phyloP scores from a whole-genome alignment of 2,113 vertebrate genomes.

The Pelusios castaneus region DNA sequence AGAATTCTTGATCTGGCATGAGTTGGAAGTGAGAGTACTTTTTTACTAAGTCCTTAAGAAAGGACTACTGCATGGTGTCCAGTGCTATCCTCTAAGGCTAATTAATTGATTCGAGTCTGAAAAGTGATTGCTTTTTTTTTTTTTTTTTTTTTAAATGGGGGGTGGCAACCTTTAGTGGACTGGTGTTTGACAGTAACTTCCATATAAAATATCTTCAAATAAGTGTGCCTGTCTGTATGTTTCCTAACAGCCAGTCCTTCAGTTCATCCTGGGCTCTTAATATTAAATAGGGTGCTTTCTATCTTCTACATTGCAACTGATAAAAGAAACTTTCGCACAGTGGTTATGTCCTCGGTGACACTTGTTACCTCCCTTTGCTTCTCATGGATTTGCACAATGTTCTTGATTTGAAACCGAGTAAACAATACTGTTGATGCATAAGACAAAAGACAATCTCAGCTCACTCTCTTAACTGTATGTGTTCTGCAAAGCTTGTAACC shows the following conservation, averaged over 20 bases:
- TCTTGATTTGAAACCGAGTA: not conserved
- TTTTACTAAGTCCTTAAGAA: not conserved
- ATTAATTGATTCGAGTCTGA: not conserved
- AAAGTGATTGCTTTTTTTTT: not conserved
- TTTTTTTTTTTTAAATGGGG: not conserved
- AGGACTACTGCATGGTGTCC: not conserved
- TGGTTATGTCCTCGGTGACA: conserved; percentile 32
- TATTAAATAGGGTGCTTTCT: conserved; percentile 42
- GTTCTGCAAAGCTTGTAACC: not conserved
- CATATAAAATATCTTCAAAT: not conserved
- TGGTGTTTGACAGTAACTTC: not conserved
- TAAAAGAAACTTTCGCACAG: conserved; percentile 41
- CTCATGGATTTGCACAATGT: conserved; percentile 48
- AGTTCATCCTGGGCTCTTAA: conserved; percentile 19
- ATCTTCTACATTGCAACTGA: conserved; percentile 39
- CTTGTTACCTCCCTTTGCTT: conserved; percentile 28
- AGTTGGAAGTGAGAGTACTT: not conserved
- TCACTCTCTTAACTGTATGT: not conserved
- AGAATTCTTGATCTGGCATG: not conserved
- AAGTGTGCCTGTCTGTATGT: not conserved
- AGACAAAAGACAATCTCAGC: conserved; percentile 1
- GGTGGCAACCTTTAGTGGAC: not conserved
- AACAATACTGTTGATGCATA: conserved; percentile 30
- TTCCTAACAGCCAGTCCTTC: conserved; percentile 1
- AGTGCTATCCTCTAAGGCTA: not conserved